Percentiles rank a stretch among this genome's conserved stretches.
Conservation (phyloP, 1,140 invertebrate genomes). For the Ditylenchus dipsaci region DNA sequence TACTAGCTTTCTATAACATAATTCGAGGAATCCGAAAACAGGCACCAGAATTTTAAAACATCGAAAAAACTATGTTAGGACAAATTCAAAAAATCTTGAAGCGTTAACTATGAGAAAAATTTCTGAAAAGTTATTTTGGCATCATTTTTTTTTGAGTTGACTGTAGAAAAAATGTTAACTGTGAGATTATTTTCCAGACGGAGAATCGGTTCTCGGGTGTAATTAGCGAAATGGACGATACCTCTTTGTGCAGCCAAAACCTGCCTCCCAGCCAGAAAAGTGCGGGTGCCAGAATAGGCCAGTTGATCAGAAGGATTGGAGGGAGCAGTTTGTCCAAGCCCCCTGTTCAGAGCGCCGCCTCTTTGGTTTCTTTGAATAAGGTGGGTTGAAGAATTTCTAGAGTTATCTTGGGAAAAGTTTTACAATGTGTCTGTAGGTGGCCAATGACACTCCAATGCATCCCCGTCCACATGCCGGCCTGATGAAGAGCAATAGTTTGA, state of each 20-base stretch:
- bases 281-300: conserved; percentile 42
- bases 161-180: conserved; percentile 6
- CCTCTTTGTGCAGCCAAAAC: conserved; percentile 45
- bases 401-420: background rate
- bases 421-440: background rate
- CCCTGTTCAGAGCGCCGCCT: conserved; percentile 40
- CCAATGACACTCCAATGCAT: background rate
- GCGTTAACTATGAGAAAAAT: too few relatives aligned
- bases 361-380: conserved; percentile 50
- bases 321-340: conserved; percentile 16
- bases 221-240: conserved; percentile 26
- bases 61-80: too few relatives aligned
- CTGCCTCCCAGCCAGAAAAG: conserved; percentile 28
- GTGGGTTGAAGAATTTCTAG: conserved; percentile 9
- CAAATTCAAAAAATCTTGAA: too few relatives aligned
- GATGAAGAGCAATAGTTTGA: conserved; percentile 53
- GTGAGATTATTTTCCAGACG: conserved; percentile 18
- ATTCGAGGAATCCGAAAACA: too few relatives aligned
- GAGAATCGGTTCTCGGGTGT: conserved; percentile 3
- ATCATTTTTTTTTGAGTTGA: too few relatives aligned
- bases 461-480: conserved; percentile 22
- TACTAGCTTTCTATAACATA: too few relatives aligned
- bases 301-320: conserved; percentile 47
- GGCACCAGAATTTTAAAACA: too few relatives aligned
- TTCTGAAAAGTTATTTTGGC: too few relatives aligned